Evolutionary conservation across 1,140 invertebrate genomes (phyloP).

Genomic region (Papilio glaucus): DNA sequence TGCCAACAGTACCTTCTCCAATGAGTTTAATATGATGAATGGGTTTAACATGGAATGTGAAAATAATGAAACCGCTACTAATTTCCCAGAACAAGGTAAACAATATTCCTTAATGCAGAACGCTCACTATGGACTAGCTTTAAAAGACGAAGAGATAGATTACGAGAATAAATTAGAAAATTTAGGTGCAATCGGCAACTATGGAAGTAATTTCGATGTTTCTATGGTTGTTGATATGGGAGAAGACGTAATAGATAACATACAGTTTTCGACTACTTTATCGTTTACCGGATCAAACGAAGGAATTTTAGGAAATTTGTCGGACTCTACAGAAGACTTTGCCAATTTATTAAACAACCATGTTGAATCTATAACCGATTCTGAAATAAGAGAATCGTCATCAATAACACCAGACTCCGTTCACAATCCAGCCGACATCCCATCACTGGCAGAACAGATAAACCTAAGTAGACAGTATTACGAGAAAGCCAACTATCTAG

Average conservation of each 20-base stretch:
- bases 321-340: constrained; percentile 87
- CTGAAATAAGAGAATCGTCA: constrained; percentile 84
- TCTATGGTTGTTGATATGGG: constrained; percentile 92
- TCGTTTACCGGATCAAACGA: constrained; percentile 91
- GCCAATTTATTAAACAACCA: constrained; percentile 87
- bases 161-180: constrained; percentile 89
- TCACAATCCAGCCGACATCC: constrained; percentile 87
- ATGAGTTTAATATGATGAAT: constrained; percentile 85
- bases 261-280: constrained; percentile 91
- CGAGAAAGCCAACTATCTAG: constrained; percentile 80
- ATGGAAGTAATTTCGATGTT: constrained; percentile 88
- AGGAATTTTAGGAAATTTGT: constrained; percentile 82
- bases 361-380: constrained; percentile 85
- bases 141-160: constrained; percentile 91
- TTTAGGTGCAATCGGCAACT: constrained; percentile 84
- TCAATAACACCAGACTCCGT: constrained; percentile 87
- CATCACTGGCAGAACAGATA: constrained; percentile 87
- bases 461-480: constrained; percentile 83
- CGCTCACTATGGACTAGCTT: constrained; percentile 89
- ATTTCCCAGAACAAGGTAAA: constrained; percentile 85
- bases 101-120: constrained; percentile 92
- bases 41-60: constrained; percentile 91
- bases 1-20: constrained; percentile 82
- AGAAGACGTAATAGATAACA: constrained; percentile 89
- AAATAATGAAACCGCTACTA: constrained; percentile 83